Conservation (phyloP, 30 jellyfish, hydroid and myxozoan species). For the Aurelia sp. region DNA sequence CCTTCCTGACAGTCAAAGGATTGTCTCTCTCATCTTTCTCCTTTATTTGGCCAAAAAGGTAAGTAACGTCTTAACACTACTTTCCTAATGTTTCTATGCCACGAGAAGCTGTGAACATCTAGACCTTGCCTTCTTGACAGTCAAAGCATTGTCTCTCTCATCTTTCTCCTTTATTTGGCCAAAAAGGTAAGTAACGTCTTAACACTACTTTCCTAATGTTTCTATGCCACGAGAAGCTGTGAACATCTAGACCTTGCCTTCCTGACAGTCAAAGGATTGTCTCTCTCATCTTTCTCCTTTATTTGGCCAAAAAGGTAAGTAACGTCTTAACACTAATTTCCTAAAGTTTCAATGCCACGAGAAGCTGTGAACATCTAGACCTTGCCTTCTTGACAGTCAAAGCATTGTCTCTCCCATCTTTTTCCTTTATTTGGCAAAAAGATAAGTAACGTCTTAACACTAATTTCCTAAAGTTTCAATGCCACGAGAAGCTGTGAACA, state of each 20-base stretch:
- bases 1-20: conserved; percentile 32
- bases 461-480: conserved; percentile 57
- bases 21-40: too few species aligned
- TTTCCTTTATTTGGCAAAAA: too few species aligned
- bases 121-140: conserved; percentile 48
- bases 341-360: conserved; percentile 50
- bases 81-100: conserved; percentile 55
- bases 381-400: conserved; percentile 38
- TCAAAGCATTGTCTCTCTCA: too few species aligned
- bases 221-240: conserved; percentile 65
- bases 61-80: background rate
- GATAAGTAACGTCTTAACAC: too few species aligned
- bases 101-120: conserved; percentile 70
- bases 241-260: conserved; percentile 58
- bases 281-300: too few species aligned
- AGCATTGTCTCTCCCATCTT: too few species aligned
- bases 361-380: conserved; percentile 70
- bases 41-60: too few species aligned
- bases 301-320: too few species aligned
- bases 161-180: too few species aligned
- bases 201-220: conserved; percentile 35
- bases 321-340: background rate
- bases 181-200: too few species aligned
- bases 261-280: background rate
- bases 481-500: too few species aligned